Evolutionary conservation across 1,140 invertebrate species (phyloP), one percentile per base, ranked within the genome.

Genomic region (Limonius californicus): DNA sequence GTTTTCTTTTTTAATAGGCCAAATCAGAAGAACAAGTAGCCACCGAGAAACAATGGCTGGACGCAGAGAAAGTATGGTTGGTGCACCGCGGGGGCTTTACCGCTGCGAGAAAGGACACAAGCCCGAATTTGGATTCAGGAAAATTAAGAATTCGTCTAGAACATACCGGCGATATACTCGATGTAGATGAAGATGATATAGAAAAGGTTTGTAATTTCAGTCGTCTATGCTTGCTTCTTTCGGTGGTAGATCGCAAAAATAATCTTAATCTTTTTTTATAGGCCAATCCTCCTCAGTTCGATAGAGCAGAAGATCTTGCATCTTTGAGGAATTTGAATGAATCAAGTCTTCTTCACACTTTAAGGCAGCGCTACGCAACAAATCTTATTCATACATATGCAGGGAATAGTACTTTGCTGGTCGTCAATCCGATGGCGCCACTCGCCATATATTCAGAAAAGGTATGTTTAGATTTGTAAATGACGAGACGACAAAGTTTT

Each of bases 361-460:
- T 98, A 56, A 82, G 94, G 6, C 92, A 96, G 74, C 83, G 95
- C 39, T 94, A 87, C 74, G 89, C 89, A n/a, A 89, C 87, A 68
- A 94, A 92, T 77, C 83, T 97, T 43, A 91, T 95, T 68, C 94
- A 97, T 77, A 95, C 94, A 16, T 91, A 94, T 73, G 91, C 90
- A 20, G 94, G 94, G 56, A 86, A 83, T 54, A 79, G 86, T 69
- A 89, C 88, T 69, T 81, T 96, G 64, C 78, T 92, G 54, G 84
- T 95, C 57, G 81, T 96, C 69, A 95, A 95, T 79, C 93, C 94
- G 8, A 86, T 89, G 76, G 84, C 86, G 57, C 87, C 89, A 6
- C 77, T 94, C 59, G 89, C 92, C 16, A 87, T 95, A 59, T 96
- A 96, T 78, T 94, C 92, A 16, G 94, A 97, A 72, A 96, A 97